These are phyloP conservation scores for Dusona sp. DNA, from an alignment of 2,888 invertebrate species.

Conservation along the genomic window DNA sequence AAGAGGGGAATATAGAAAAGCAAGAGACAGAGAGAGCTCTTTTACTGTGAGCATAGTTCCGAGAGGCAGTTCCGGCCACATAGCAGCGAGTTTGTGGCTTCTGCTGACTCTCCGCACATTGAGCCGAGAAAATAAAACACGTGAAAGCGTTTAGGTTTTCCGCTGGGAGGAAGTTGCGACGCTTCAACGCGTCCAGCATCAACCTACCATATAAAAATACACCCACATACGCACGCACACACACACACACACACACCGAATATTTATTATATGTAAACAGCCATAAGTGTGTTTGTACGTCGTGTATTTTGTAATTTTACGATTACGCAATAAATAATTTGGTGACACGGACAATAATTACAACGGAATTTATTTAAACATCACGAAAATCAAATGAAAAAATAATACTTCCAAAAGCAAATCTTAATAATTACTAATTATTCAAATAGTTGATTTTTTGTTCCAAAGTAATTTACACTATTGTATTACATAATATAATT, in stretches of 20 bases:
- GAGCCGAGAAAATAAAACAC: conserved; percentile 62
- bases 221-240: not conserved
- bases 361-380: not conserved
- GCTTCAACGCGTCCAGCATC: conserved; percentile 57
- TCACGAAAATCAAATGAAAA: not conserved
- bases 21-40: conserved; percentile 28
- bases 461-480: not conserved
- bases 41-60: conserved; percentile 55
- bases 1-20: conserved; percentile 9
- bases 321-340: not conserved
- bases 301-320: not conserved
- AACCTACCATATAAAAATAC: conserved; percentile 39
- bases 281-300: not conserved
- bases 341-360: not conserved
- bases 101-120: conserved; percentile 41
- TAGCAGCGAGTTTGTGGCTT: conserved; percentile 47
- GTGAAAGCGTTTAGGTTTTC: conserved; percentile 59
- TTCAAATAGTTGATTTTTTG: not conserved
- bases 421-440: not conserved
- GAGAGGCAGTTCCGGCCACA: conserved; percentile 65
- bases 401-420: not conserved
- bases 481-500: conserved; percentile 6
- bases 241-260: not conserved
- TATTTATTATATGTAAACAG: not conserved
- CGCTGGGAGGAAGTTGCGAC: conserved; percentile 52